Percentiles rank a stretch among this genome's conserved stretches.
phyloP scores from a whole-genome alignment of 2,888 invertebrate genomes.

The Nephrotoma guestfalica region DNA sequence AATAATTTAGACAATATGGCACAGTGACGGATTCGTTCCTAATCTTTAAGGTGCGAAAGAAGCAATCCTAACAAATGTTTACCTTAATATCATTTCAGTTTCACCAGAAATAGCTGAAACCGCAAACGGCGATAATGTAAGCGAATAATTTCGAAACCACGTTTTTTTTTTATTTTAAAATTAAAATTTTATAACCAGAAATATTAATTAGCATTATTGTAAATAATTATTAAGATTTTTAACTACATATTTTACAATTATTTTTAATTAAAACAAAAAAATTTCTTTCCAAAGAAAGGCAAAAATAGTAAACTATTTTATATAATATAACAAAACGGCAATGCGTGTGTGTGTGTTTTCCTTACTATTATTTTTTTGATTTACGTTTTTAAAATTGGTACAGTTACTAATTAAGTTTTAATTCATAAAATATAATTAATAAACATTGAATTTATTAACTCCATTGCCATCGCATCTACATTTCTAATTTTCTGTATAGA shows the following conservation, averaged over 20 bases:
- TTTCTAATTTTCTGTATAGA: neutral
- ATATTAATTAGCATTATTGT: neutral
- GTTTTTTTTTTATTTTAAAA: neutral
- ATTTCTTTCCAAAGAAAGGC: neutral
- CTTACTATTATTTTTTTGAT: neutral
- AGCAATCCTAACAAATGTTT: neutral
- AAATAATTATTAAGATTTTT: neutral
- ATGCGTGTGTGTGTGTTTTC: neutral
- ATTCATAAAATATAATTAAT: neutral
- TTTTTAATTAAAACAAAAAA: neutral
- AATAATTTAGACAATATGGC: neutral
- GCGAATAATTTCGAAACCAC: neutral
- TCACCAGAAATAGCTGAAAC: conserved; percentile 1
- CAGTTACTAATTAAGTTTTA: neutral
- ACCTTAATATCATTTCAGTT: neutral
- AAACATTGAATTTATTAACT: neutral
- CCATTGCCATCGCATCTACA: neutral
- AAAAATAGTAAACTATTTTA: neutral
- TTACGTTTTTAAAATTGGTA: neutral
- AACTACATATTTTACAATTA: neutral
- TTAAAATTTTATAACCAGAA: neutral
- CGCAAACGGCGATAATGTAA: neutral
- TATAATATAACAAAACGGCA: neutral
- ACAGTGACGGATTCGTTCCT: neutral
- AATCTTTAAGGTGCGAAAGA: neutral